A percentile compares a stretch with the other conserved stretches of the same genome.
phyloP scores from a whole-genome alignment of 2,888 invertebrate genomes.

The Drosophila maculinotata region DNA sequence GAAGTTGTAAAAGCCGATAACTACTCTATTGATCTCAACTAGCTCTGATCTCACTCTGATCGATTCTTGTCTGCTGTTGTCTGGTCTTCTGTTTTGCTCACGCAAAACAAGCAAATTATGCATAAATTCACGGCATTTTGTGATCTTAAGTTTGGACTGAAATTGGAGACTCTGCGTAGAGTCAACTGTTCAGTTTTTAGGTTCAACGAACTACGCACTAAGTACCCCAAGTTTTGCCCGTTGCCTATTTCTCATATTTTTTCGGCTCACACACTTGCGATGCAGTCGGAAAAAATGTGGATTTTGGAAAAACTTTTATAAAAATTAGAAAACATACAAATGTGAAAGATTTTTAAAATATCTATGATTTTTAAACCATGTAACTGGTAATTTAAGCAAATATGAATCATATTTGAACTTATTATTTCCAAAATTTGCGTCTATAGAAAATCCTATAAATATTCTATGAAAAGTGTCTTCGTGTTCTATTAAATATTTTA shows the following conservation, averaged over 20 bases:
- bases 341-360: too few species aligned
- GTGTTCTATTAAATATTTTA: too few species aligned
- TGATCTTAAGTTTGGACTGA: constrained; percentile 40
- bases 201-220: constrained; percentile 45
- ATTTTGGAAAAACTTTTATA: too few species aligned
- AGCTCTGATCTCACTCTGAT: constrained; percentile 52
- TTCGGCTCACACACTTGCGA: constrained; percentile 46
- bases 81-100: constrained; percentile 30
- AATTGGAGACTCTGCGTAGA: constrained; percentile 28
- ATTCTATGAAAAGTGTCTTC: too few species aligned
- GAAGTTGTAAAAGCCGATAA: constrained; percentile 27
- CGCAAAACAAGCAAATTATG: constrained; percentile 57
- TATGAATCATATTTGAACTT: too few species aligned
- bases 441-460: too few species aligned
- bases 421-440: too few species aligned
- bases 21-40: constrained; percentile 18
- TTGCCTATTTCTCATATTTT: constrained; percentile 53
- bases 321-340: too few species aligned
- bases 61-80: constrained; percentile 45
- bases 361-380: too few species aligned
- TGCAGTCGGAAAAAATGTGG: constrained; percentile 20
- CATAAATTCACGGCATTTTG: constrained; percentile 63
- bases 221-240: constrained; percentile 37
- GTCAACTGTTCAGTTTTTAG: constrained; percentile 1
- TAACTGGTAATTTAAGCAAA: too few species aligned